These are phyloP conservation scores for Plectus sambesii DNA, from an alignment of 1,140 invertebrate genomes.

Conservation along the genomic window DNA sequence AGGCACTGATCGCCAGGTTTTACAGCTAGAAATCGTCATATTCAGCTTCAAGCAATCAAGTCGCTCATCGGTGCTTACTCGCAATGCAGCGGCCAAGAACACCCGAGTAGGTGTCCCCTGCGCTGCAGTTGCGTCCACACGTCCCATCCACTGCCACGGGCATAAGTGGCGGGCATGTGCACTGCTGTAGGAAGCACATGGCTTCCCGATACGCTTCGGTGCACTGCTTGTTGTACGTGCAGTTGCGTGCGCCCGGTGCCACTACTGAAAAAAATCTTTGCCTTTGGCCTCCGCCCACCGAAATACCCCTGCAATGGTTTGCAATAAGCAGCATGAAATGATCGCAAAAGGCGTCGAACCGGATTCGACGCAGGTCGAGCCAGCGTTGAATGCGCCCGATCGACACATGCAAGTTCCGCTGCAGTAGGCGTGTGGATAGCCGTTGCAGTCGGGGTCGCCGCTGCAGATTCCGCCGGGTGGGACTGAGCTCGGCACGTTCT, in stretches of 20 bases:
- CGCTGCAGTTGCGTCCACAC: slow-evolving; percentile 33
- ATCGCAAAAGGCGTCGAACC: slow-evolving; percentile 5
- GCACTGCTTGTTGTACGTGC: slow-evolving; percentile 40
- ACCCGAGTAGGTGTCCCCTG: slow-evolving; percentile 31
- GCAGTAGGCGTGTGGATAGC: slow-evolving; percentile 40
- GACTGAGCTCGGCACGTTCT: slow-evolving; percentile 2
- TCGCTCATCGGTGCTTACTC: slow-evolving; percentile 20
- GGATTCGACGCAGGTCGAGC: slow-evolving; percentile 37
- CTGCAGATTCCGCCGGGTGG: slow-evolving; percentile 24
- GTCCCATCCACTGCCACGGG: slow-evolving; percentile 42
- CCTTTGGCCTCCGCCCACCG: slow-evolving; percentile 43
- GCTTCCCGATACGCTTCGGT: slow-evolving; percentile 37
- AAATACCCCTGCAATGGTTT: slow-evolving; percentile 40
- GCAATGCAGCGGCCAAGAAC: slow-evolving; percentile 40
- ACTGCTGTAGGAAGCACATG: slow-evolving; percentile 34
- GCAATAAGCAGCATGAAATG: slow-evolving; percentile 27
- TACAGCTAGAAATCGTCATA: slow-evolving; percentile 14
- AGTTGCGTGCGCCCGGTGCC: slow-evolving; percentile 33
- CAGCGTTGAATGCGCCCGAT: slow-evolving; percentile 40
- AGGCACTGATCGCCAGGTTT: slow-evolving; percentile 33
- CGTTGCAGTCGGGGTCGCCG: slow-evolving; percentile 33
- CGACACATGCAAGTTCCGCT: slow-evolving; percentile 42
- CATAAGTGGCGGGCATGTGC: slow-evolving; percentile 31
- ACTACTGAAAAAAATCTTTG: slow-evolving; percentile 36
- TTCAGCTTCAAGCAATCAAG: not conserved